Percentiles rank a stretch among this genome's conserved stretches.
Conservation (phyloP, 2,888 invertebrate species). For the Urechis unicinctus region DNA sequence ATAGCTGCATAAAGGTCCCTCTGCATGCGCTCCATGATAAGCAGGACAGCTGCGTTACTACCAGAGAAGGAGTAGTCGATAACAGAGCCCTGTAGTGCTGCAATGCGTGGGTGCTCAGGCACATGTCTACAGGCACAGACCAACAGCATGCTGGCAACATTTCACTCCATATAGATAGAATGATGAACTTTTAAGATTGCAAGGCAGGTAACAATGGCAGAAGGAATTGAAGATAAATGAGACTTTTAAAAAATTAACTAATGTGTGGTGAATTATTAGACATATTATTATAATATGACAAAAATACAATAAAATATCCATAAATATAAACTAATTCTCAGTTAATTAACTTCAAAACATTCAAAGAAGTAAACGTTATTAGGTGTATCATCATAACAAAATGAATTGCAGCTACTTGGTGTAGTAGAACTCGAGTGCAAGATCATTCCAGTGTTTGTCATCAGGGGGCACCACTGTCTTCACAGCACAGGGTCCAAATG, state of each 20-base stretch:
- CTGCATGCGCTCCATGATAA: slow-evolving; percentile 69
- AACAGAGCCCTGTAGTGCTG: slow-evolving; percentile 65
- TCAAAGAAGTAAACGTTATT: too few relatives aligned
- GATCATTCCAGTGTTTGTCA: slow-evolving; percentile 80
- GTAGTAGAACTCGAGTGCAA: slow-evolving; percentile 86
- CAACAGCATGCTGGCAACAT: too few relatives aligned
- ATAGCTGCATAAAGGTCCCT: slow-evolving; percentile 75
- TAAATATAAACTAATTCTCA: too few relatives aligned
- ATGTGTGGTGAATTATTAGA: too few relatives aligned
- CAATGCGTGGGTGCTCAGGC: slow-evolving; percentile 72
- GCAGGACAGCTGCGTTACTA: slow-evolving; percentile 66
- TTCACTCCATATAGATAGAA: not conserved
- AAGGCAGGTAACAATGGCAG: too few relatives aligned
- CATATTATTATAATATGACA: too few relatives aligned
- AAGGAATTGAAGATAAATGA: too few relatives aligned
- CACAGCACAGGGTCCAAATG: slow-evolving; percentile 67
- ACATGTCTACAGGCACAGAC: slow-evolving; percentile 67
- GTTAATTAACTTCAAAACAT: too few relatives aligned
- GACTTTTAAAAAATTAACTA: too few relatives aligned
- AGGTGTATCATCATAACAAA: not conserved
- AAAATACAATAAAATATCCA: too few relatives aligned
- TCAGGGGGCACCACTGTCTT: slow-evolving; percentile 85
- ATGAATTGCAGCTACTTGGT: slow-evolving; percentile 59
- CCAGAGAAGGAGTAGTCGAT: slow-evolving; percentile 69
- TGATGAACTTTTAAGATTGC: not conserved